Evolutionary conservation across 2,888 invertebrate species (phyloP).

Genomic region (Torymus auratus): DNA sequence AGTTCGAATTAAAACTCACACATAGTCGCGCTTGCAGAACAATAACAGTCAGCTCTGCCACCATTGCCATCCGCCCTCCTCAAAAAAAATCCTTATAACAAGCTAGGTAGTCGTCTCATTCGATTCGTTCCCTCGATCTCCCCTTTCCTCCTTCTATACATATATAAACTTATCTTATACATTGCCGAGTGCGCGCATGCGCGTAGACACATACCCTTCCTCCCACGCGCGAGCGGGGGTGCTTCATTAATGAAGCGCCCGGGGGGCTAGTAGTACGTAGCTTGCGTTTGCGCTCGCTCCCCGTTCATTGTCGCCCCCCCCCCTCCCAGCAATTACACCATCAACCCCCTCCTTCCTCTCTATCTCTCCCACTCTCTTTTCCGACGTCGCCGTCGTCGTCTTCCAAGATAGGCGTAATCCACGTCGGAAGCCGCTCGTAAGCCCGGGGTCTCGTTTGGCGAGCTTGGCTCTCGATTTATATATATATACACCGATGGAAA

Average conservation of each 20-base stretch:
- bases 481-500: not conserved
- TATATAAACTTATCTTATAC: no score
- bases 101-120: no score
- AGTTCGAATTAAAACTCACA: no score
- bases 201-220: no score
- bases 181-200: no score
- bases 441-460: slow-evolving; percentile 41
- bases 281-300: slow-evolving; percentile 7
- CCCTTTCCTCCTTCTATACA: no score
- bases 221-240: not conserved
- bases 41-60: no score
- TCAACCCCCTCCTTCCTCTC: not conserved
- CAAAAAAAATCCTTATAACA: no score
- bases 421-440: slow-evolving; percentile 53
- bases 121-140: no score
- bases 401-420: slow-evolving; percentile 52
- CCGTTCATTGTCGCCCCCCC: not conserved
- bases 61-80: no score
- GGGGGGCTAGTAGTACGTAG: slow-evolving; percentile 8
- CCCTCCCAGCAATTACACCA: slow-evolving; percentile 33
- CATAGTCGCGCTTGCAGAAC: no score
- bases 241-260: slow-evolving; percentile 48
- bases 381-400: not conserved
- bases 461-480: not conserved
- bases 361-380: not conserved